Conservation (phyloP, 2,113 vertebrate genomes). For the Burhinus oedicnemus region DNA sequence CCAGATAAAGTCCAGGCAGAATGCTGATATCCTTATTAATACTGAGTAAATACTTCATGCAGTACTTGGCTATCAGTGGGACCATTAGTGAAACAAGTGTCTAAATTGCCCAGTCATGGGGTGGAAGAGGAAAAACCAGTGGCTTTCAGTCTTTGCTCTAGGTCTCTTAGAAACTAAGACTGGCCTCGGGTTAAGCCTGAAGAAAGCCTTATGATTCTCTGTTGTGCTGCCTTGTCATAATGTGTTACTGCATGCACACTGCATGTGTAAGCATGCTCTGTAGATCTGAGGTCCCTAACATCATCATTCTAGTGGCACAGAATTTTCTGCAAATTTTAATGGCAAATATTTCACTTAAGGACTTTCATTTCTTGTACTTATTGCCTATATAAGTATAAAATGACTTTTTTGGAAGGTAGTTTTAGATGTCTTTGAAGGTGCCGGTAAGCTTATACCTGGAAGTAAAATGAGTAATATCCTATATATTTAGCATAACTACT, state of each 20-base stretch:
- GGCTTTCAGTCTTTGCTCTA: neutral
- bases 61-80: neutral
- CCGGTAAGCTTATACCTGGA: neutral
- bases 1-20: neutral
- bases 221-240: accelerated
- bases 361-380: neutral
- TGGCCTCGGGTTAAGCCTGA: neutral
- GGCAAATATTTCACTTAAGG: neutral
- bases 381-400: neutral
- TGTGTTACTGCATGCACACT: neutral
- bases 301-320: neutral
- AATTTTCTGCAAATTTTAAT: neutral
- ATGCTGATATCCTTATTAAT: neutral
- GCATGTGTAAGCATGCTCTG: neutral
- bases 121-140: neutral
- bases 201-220: neutral
- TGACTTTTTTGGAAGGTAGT: neutral
- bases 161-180: neutral
- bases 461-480: neutral
- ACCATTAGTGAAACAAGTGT: neutral
- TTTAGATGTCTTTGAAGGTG: neutral
- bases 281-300: neutral
- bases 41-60: neutral
- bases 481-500: neutral
- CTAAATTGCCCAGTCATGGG: neutral